Conservation (phyloP, 1,140 invertebrate genomes). For the Caenorhabditis elegans region WBcel235 BX284605.5:5985001-5985500, state of each 20-base stretch:
- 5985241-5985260: not conserved
- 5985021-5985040: slow-evolving; percentile 56
- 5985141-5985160: slow-evolving; percentile 34
- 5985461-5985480: not conserved
- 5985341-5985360: not conserved
- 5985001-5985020: slow-evolving; percentile 66
- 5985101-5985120: slow-evolving; percentile 36
- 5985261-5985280: slow-evolving; percentile 2
- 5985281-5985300: not conserved
- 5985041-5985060: slow-evolving; percentile 49
- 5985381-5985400: slow-evolving; percentile 22
- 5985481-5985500: not conserved
- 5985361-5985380: not conserved
- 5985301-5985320: not conserved
- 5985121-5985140: slow-evolving; percentile 22
- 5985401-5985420: not conserved
- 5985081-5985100: slow-evolving; percentile 53
- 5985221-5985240: not conserved
- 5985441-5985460: not conserved
- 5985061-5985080: slow-evolving; percentile 61
- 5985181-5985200: not conserved
- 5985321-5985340: not conserved
- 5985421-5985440: too few relatives aligned
- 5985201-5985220: slow-evolving; percentile 1
- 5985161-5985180: slow-evolving; percentile 17